These are phyloP conservation scores for Sarcophaga peregrina DNA, from an alignment of 1,140 invertebrate species.

Conservation along the genomic window DNA sequence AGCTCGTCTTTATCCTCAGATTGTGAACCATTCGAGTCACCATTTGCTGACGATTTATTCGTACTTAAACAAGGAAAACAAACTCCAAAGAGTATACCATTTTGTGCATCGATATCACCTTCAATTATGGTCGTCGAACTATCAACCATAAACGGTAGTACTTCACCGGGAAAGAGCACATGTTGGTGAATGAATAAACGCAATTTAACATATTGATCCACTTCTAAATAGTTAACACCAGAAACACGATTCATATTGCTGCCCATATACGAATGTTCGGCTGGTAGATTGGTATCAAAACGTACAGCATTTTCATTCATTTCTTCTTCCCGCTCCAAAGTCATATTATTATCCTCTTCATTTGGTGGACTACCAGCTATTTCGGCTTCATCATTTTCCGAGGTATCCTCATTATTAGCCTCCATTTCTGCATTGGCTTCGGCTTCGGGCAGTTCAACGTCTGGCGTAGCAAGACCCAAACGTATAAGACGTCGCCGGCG, in stretches of 20 bases:
- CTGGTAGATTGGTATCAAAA: conserved; percentile 63
- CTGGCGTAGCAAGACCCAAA: conserved; percentile 7
- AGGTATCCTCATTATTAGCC: neutral
- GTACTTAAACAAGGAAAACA: conserved; percentile 56
- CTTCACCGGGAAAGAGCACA: conserved; percentile 79
- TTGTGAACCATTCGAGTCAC: neutral
- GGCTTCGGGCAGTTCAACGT: conserved; percentile 1
- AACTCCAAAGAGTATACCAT: conserved; percentile 60
- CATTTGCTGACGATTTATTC: neutral
- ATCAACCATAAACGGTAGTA: conserved; percentile 75
- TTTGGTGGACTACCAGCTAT: neutral
- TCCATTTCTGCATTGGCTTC: conserved; percentile 39
- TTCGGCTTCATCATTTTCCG: conserved; percentile 30
- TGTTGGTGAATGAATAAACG: conserved; percentile 73
- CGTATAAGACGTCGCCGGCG: conserved; percentile 24
- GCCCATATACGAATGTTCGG: conserved; percentile 64
- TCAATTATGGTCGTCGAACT: conserved; percentile 61
- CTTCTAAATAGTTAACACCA: conserved; percentile 60
- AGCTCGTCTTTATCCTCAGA: conserved; percentile 15
- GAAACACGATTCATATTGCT: conserved; percentile 57
- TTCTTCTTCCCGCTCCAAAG: conserved; percentile 23
- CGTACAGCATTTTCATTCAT: conserved; percentile 48
- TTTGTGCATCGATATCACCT: conserved; percentile 47
- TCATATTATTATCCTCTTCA: neutral
- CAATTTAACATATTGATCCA: conserved; percentile 66